Conservation (phyloP, 2,797 vertebrate genomes). For the Poeciliopsis infans region DNA sequence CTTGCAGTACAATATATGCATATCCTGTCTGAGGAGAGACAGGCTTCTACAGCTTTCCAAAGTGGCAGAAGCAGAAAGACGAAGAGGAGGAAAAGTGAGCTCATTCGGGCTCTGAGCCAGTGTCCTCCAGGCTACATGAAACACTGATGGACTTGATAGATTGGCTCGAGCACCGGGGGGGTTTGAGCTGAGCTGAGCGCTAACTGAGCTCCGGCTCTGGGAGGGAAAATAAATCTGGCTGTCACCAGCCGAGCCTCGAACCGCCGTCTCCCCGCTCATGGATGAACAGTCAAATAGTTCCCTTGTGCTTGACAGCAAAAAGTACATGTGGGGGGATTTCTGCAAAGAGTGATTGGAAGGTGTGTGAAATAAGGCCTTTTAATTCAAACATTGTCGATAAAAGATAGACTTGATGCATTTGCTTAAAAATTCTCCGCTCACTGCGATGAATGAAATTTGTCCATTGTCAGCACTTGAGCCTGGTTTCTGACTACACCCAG, state of each 20-base stretch:
- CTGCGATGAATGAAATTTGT: slow-evolving; percentile 19
- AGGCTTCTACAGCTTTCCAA: slow-evolving; percentile 26
- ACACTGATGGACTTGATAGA: slow-evolving; percentile 76
- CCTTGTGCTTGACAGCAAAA: slow-evolving; percentile 51
- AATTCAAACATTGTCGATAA: slow-evolving; percentile 50
- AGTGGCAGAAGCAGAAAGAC: slow-evolving; percentile 22
- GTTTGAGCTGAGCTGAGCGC: slow-evolving; percentile 54
- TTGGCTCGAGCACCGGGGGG: slow-evolving; percentile 56
- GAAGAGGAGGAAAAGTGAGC: slow-evolving; percentile 43
- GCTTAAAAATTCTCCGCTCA: slow-evolving; percentile 18
- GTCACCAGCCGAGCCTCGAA: slow-evolving; percentile 46
- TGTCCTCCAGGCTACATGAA: slow-evolving; percentile 71
- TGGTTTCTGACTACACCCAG: neutral
- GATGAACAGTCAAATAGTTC: slow-evolving; percentile 54
- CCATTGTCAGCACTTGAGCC: slow-evolving; percentile 7
- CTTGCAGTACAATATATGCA: neutral
- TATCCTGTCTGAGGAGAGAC: neutral
- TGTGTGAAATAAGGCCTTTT: slow-evolving; percentile 16
- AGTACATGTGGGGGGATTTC: slow-evolving; percentile 12
- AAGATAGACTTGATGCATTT: slow-evolving; percentile 30
- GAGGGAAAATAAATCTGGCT: slow-evolving; percentile 67
- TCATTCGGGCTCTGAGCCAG: slow-evolving; percentile 63
- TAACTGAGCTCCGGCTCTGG: slow-evolving; percentile 53
- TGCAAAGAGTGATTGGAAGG: neutral
- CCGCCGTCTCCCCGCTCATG: slow-evolving; percentile 41